Evolutionary conservation across 2,113 vertebrate genomes (phyloP).

Genomic region (Antigone vipio): DNA sequence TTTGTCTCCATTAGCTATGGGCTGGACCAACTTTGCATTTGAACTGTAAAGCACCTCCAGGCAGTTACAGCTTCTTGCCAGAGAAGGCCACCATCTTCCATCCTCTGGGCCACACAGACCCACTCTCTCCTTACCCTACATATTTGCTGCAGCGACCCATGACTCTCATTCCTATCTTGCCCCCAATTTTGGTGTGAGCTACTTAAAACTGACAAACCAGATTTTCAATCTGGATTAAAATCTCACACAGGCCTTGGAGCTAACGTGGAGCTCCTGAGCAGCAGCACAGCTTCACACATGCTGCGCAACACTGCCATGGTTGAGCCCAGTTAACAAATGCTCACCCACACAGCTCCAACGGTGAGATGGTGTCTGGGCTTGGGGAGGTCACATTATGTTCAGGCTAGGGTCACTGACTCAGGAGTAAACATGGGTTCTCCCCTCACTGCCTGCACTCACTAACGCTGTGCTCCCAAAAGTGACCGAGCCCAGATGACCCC

Average conservation of each 20-base stretch:
- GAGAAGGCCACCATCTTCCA: background rate
- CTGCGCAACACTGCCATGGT: background rate
- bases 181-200: background rate
- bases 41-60: background rate
- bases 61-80: background rate
- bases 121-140: background rate
- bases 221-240: background rate
- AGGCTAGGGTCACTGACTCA: background rate
- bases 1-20: background rate
- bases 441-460: background rate
- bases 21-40: background rate
- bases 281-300: background rate
- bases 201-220: background rate
- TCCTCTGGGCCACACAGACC: background rate
- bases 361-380: background rate
- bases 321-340: background rate
- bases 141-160: background rate
- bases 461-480: background rate
- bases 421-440: background rate
- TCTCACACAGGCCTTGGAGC: background rate
- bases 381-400: background rate
- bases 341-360: background rate
- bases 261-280: background rate
- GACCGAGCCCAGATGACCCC: background rate
- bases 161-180: background rate